phyloP scores from a whole-genome alignment of 2,113 vertebrate species.

The Ageneiosus marmoratus region DNA sequence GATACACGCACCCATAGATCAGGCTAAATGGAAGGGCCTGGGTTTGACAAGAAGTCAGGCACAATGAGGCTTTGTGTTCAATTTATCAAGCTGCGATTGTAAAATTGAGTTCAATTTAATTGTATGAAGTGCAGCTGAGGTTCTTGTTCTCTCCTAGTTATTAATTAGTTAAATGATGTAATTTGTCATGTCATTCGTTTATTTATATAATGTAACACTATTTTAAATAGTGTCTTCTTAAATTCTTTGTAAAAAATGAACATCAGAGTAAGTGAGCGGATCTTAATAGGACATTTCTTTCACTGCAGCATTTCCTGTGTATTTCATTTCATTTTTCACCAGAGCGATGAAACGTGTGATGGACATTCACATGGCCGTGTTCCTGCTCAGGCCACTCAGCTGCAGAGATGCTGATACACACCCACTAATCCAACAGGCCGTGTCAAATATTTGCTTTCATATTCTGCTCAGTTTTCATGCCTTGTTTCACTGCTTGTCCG shows the following conservation, averaged over 20 bases:
- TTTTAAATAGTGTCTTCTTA: background rate
- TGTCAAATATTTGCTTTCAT: slow-evolving; percentile 35
- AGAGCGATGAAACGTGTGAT: background rate
- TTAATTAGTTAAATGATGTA: background rate
- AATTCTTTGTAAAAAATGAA: background rate
- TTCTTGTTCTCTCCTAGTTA: background rate
- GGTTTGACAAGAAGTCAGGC: slow-evolving; percentile 34
- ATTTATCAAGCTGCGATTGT: background rate
- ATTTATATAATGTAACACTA: background rate
- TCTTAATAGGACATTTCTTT: background rate
- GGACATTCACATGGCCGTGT: background rate
- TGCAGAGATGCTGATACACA: slow-evolving; percentile 16
- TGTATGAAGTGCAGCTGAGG: background rate
- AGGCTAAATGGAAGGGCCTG: slow-evolving; percentile 24
- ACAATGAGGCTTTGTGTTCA: slow-evolving; percentile 30
- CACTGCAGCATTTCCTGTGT: background rate
- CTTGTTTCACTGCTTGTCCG: slow-evolving; percentile 67
- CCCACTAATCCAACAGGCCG: slow-evolving; percentile 32
- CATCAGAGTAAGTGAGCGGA: background rate
- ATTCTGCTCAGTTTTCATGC: slow-evolving; percentile 59
- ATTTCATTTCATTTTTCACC: background rate
- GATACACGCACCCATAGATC: slow-evolving; percentile 53
- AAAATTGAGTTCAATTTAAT: background rate
- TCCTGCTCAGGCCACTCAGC: background rate
- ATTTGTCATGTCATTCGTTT: background rate